Percentiles rank a stretch among this genome's conserved stretches.
phyloP scores from a whole-genome alignment of 2,888 invertebrate species.

The Morinoia aosen region DNA sequence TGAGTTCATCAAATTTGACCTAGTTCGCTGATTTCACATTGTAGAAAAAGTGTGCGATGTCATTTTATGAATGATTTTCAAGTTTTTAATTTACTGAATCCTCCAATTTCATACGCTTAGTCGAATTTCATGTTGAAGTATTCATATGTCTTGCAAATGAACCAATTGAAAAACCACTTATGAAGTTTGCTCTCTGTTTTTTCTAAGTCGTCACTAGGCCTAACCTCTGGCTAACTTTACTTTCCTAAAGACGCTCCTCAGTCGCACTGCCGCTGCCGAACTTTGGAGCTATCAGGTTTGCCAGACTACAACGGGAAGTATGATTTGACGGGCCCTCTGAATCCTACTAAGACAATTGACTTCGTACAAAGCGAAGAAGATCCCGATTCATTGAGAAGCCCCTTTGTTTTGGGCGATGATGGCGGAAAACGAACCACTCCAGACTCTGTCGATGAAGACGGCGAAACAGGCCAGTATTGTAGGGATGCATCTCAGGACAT shows the following conservation, averaged over 20 bases:
- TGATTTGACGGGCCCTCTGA: background rate
- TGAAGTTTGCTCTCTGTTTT: background rate
- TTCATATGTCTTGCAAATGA: background rate
- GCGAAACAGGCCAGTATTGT: background rate
- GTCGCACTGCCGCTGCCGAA: background rate
- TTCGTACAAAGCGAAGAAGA: background rate
- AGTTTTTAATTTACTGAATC: background rate
- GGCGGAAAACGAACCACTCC: background rate
- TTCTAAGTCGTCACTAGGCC: background rate
- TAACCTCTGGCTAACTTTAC: background rate
- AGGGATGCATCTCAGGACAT: background rate
- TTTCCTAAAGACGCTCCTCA: background rate
- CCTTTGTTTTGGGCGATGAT: background rate
- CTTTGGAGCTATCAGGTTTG: background rate
- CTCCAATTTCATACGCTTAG: background rate
- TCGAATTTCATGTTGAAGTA: background rate
- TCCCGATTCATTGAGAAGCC: background rate
- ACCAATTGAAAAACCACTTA: background rate
- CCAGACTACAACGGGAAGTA: conserved; percentile 5
- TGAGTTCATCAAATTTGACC: background rate
- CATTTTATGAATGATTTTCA: background rate
- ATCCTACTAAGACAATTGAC: background rate
- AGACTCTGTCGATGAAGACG: background rate
- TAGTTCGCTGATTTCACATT: background rate
- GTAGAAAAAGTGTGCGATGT: background rate